These are phyloP conservation scores for Camelus bactrianus DNA, from an alignment of 2,113 vertebrate genomes.

Conservation along the genomic window DNA sequence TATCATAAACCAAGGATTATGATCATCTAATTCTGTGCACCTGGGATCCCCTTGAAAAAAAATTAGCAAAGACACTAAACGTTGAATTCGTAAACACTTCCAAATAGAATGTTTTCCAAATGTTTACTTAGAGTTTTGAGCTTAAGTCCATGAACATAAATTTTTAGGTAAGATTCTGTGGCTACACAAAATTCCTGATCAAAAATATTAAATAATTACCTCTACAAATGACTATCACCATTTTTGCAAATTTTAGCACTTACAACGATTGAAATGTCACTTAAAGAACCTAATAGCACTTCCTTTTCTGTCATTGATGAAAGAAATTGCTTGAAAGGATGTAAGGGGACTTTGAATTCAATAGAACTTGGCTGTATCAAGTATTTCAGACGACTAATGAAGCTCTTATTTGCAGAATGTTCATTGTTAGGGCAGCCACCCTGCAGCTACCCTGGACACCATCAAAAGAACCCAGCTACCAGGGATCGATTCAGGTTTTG, in stretches of 20 bases:
- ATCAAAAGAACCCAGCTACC: not conserved
- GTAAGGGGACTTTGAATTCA: not conserved
- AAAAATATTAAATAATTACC: not conserved
- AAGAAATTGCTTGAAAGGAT: conserved; percentile 20
- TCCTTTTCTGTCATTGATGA: not conserved
- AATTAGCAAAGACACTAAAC: not conserved
- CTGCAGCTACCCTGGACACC: not conserved
- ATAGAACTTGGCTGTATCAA: not conserved
- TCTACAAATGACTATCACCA: not conserved
- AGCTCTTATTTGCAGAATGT: not conserved
- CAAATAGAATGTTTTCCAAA: not conserved
- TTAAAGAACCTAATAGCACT: not conserved
- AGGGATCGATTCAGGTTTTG: not conserved
- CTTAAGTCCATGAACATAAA: not conserved
- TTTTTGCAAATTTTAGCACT: not conserved
- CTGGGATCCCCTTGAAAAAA: not conserved
- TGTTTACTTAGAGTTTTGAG: conserved; percentile 9
- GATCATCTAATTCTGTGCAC: not conserved
- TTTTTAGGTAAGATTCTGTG: conserved; percentile 27
- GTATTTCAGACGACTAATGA: conserved; percentile 28
- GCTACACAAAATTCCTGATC: not conserved
- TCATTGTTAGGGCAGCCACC: not conserved
- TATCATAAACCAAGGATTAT: not conserved
- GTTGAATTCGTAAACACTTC: not conserved
- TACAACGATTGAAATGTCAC: not conserved